Evolutionary conservation across 2,888 invertebrate genomes (phyloP), one percentile per base, ranked within the genome.

Genomic region (Calliphora vomitoria): DNA sequence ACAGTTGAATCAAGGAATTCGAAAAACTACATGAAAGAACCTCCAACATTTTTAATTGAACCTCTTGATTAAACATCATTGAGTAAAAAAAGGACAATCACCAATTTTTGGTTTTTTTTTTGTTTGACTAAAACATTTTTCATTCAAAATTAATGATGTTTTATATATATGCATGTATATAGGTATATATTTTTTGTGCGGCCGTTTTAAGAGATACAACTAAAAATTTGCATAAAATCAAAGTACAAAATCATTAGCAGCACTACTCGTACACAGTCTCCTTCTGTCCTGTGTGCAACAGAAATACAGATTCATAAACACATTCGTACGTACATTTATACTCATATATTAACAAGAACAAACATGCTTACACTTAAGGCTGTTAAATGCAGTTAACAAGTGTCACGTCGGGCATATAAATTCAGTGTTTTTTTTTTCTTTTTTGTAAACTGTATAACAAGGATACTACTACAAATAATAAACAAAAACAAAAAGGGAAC

Each of bases 341-440:
- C 20, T 13, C 35, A 13, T 10, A 44, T 62, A 60, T 41, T 25
- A 81, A 81, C 85, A 86, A 74, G 78, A 82, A 86, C 82, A 86
- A 86, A 79, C 86, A 86, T 86, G 86, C 86, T 74, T 87, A 79
- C 85, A 85, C 85, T 87, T 85, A 82, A 85, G 85, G 79, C 87
- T 62, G 85, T 87, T 87, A 88, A 88, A 88, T 86, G 88, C 72
- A 88, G 92, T 90, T 91, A 91, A 91, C 92, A 92, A 92, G 91
- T 92, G 92, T 92, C 92, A 91, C 92, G 92, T 92, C 91, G 89
- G 87, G 89, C 89, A 90, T 91, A 92, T 91, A 92, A 91, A 91
- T 92, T 91, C 90, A 25, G 35, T 35, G 35, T n/a, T 47, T 8
- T 55, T 81, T 35, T 53, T 79, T 20, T 64, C 60, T 60, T 44